These are phyloP conservation scores for Trigoniulus corallinus DNA, from an alignment of 1,140 invertebrate species.

Conservation along the genomic window DNA sequence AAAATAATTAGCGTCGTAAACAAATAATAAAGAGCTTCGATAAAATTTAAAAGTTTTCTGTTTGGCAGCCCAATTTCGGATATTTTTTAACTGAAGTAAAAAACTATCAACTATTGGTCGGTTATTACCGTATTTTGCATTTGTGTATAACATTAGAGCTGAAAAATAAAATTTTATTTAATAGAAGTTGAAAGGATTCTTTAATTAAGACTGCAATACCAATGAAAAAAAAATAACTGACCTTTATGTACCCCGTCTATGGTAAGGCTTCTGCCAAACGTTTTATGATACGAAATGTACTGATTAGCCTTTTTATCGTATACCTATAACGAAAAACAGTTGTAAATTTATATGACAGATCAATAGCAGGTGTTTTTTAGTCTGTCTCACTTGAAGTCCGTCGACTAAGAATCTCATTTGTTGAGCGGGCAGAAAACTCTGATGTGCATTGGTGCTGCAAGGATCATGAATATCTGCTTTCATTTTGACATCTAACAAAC, in stretches of 20 bases:
- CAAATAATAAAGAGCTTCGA: constrained; percentile 65
- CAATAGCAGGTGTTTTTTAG: constrained; percentile 35
- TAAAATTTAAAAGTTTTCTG: constrained; percentile 53
- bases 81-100: constrained; percentile 39
- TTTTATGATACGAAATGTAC: neutral
- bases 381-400: constrained; percentile 48
- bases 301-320: neutral
- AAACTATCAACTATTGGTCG: neutral
- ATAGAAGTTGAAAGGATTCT: too few species aligned
- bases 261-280: neutral
- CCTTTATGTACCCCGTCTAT: neutral
- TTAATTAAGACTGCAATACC: too few species aligned
- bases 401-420: constrained; percentile 3
- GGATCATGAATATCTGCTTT: constrained; percentile 6
- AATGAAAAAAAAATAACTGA: neutral
- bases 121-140: too few species aligned
- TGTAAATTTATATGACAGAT: neutral
- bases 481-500: constrained; percentile 6
- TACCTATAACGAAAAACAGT: too few species aligned
- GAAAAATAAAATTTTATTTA: too few species aligned
- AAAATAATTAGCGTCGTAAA: constrained; percentile 50
- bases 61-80: constrained; percentile 49
- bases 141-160: too few species aligned
- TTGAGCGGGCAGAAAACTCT: neutral
- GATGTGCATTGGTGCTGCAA: neutral